A percentile compares a stretch with the other conserved stretches of the same genome.
Conservation (phyloP, 2,113 vertebrate genomes). For the Apteryx owenii region DNA sequence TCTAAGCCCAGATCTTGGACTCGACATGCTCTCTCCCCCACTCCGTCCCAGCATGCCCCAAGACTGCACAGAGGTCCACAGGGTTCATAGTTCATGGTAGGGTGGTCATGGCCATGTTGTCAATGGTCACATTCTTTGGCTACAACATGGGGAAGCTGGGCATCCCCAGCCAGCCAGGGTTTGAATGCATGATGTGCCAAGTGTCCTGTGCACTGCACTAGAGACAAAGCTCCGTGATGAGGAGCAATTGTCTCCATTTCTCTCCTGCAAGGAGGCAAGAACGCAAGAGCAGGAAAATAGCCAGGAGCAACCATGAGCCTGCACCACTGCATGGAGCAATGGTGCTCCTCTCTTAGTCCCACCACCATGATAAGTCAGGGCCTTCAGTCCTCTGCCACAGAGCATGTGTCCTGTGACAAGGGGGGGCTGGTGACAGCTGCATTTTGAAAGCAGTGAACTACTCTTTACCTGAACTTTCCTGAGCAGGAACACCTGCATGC, state of each 20-base stretch:
- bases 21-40: fast-evolving
- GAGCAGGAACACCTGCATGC: not conserved
- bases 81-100: not conserved
- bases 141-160: fast-evolving
- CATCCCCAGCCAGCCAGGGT: not conserved
- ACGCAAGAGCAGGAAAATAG: not conserved
- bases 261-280: not conserved
- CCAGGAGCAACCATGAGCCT: not conserved
- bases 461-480: not conserved
- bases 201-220: fast-evolving
- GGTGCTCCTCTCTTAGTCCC: not conserved
- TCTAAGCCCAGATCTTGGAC: not conserved
- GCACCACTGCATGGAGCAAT: fast-evolving
- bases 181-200: not conserved
- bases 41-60: not conserved
- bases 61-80: not conserved
- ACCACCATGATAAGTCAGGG: fast-evolving
- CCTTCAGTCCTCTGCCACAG: not conserved
- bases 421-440: not conserved
- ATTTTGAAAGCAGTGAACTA: not conserved
- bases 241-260: not conserved
- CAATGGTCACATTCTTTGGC: not conserved
- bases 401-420: fast-evolving
- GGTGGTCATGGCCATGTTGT: fast-evolving
- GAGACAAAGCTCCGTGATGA: not conserved